A percentile compares a stretch with the other conserved stretches of the same genome.
Evolutionary conservation across 2,113 vertebrate genomes (phyloP).

Genomic region (Otolemur garnettii): DNA sequence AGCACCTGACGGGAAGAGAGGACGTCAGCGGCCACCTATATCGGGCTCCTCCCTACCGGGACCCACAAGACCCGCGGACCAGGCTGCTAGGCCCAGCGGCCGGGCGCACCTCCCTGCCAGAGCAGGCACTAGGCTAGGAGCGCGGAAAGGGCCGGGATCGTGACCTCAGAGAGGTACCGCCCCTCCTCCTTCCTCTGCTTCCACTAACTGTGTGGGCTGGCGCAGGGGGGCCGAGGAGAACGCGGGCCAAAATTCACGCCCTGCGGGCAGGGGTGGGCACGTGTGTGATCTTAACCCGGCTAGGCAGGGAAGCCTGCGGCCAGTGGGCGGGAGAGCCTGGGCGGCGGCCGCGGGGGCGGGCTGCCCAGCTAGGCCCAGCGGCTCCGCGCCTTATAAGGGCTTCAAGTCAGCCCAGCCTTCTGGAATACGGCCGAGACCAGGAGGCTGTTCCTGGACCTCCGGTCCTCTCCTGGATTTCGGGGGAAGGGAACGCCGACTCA

Average conservation of each 20-base stretch:
- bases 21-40: not conserved
- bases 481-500: not conserved
- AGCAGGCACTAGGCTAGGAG: not conserved
- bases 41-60: not conserved
- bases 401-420: not conserved
- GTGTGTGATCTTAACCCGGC: not conserved
- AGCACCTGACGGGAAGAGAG: not conserved
- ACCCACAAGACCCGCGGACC: not conserved
- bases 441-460: conserved; percentile 17
- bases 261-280: not conserved
- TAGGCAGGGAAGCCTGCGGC: fast-evolving
- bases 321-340: not conserved
- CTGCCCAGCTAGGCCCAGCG: not conserved
- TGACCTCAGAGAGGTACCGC: not conserved
- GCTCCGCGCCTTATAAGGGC: conserved; percentile 77
- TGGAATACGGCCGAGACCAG: not conserved
- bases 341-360: conserved; percentile 47
- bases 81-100: fast-evolving
- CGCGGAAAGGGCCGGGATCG: not conserved
- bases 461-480: not conserved
- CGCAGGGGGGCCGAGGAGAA: too few species aligned
- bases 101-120: fast-evolving
- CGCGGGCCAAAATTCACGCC: not conserved
- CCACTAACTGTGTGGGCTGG: not conserved
- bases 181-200: not conserved